phyloP scores from a whole-genome alignment of 2,888 invertebrate genomes.

The Notodonta ziczac region DNA sequence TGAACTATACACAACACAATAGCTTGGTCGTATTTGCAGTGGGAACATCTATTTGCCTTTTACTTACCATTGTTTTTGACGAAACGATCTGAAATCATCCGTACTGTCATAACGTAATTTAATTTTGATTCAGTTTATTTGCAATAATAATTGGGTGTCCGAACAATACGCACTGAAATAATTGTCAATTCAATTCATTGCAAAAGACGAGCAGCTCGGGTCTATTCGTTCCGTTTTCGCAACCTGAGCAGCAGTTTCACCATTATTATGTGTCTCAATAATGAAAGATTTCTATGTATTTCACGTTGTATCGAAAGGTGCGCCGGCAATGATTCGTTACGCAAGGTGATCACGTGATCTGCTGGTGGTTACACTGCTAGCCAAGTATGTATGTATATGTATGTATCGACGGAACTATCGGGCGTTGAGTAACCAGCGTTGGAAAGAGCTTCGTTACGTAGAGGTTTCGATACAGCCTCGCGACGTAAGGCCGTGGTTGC shows the following conservation, averaged over 20 bases:
- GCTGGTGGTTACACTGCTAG: constrained; percentile 65
- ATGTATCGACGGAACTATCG: constrained; percentile 79
- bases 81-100: constrained; percentile 38
- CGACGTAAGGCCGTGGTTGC: constrained; percentile 82
- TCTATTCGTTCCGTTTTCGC: constrained; percentile 49
- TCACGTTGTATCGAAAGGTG: constrained; percentile 74
- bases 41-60: constrained; percentile 66
- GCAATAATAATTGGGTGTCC: constrained; percentile 17
- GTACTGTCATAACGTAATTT: constrained; percentile 19
- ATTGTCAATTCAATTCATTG: neutral
- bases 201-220: neutral
- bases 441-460: constrained; percentile 83
- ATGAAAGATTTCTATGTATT: constrained; percentile 74
- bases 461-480: constrained; percentile 83
- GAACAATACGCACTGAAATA: neutral
- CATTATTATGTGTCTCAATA: constrained; percentile 66
- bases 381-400: constrained; percentile 72
- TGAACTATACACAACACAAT: constrained; percentile 56
- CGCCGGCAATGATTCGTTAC: constrained; percentile 72
- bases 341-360: constrained; percentile 78
- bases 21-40: constrained; percentile 54
- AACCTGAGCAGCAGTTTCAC: constrained; percentile 57
- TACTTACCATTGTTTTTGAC: constrained; percentile 68
- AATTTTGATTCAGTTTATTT: constrained; percentile 14
- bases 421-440: constrained; percentile 77